Base-by-base conservation (phyloP, 2,113 vertebrate genomes). In the Lates calcarifer region DNA sequence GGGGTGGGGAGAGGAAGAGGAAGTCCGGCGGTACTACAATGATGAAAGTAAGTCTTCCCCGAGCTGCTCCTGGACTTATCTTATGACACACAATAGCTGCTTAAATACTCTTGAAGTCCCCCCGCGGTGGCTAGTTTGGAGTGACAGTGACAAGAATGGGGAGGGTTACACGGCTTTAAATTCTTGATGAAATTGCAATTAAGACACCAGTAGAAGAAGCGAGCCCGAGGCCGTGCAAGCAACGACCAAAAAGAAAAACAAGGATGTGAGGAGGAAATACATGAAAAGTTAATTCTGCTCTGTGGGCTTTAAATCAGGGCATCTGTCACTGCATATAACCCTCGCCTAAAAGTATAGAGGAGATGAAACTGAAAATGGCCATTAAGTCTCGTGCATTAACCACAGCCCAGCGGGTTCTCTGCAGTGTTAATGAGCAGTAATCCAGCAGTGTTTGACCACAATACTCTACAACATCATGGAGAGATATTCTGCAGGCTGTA, bases 111-210 rank as follows among this genome's bases (percentile, higher is more conserved):
- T 93, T 90, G 72, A 90, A 89, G 88, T 85, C 84, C 69, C 69
- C 80, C 69, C 37, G 63, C 61, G 74, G 87, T 81, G 80, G 70
- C 74, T 77, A 81, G 73, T 78, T 64, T 76, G 51, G 85, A 90
- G 85, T 85, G 87, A 89, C 89, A 88, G 83, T 70, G 87, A 93
- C 84, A 80, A 88, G 70, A 89, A 90, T 76, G 82, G 84, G 60
- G 56, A 84, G 35, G 65, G 68, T 66, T 76, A 55, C 64, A 33
- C 61, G 85, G 84, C 65, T 87, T 86, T 92, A 88, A 93, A 93
- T 92, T 92, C 90, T 90, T 92, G 89, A 93, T 94, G 91, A 91
- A 93, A 91, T 86, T 93, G 91, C 90, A 94, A 93, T 94, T 93
- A 92, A 89, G 85, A 88, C 74, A 86, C 76, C 68, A 90, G 71